Base-by-base conservation (phyloP, 2,113 vertebrate genomes). In the Toxostoma redivivum region DNA sequence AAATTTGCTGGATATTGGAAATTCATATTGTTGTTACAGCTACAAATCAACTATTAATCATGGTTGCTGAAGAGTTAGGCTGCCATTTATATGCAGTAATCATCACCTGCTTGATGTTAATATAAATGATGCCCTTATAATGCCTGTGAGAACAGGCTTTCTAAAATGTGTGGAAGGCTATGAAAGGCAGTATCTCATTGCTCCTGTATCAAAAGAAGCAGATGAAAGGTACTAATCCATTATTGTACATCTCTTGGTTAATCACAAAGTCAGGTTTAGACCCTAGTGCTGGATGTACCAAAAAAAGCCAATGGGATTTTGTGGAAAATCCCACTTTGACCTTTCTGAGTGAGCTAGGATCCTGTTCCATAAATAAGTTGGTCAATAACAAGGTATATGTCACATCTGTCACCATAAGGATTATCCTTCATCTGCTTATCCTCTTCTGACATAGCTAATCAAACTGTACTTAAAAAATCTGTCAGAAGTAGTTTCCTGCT, bases 341-440 rank as follows among this genome's bases (percentile, higher is more conserved):
- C 84, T 91, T 84, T 91, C 72, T 86, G 62, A 54, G 33, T 65
- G 81, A 79, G 70, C 65, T 67, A 91, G 37, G 35, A 77, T 66
- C 42, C 45, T 80, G 81, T 85, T 92, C 37, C 33, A 12, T 88
- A 80, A 73, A 80, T 40, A 20, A 80, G 37, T 37, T 85, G 71
- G 66, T 96, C 85, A 94, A 48, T 88, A 71, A 88, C 44, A 82
- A 96, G 66, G 53, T 91, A 3, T 91, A 57, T 92, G 74, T 88
- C 70, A 90, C 70, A 85, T 93, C 78, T 9, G 27, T 94, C 66
- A 88, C 44, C 70, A 35, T 37, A 65, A 69, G 74, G 70, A 94
- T 94, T 96, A 91, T 78, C 83, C 14, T 77, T 54, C 20, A 3
- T 91, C 81, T 95, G 56, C 40, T 85, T 91, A 71, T 95, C 35